Conservation (phyloP, 1,140 invertebrate species). For the Magallana ariakensis region DNA sequence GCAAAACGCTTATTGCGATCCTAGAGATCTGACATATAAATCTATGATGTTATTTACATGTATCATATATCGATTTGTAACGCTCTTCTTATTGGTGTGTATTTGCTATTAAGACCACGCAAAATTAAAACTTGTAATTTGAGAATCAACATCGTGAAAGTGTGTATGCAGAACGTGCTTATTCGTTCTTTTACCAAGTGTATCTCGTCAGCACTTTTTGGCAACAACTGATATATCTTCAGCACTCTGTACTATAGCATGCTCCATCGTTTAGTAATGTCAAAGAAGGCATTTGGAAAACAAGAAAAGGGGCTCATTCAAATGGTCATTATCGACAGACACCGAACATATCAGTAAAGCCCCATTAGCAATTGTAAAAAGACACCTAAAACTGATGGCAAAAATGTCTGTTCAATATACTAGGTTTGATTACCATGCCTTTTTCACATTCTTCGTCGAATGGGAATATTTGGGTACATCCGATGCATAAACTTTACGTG, state of each 20-base stretch:
- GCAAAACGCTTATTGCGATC: too few relatives aligned
- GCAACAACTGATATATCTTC: slow-evolving; percentile 4
- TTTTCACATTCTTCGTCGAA: background rate
- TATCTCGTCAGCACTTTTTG: background rate
- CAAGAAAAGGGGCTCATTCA: background rate
- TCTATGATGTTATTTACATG: too few relatives aligned
- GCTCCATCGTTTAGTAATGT: slow-evolving; percentile 15
- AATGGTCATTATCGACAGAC: slow-evolving; percentile 38
- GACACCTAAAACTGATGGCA: background rate
- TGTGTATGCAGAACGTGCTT: background rate
- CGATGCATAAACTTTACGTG: background rate
- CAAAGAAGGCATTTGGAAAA: slow-evolving; percentile 27
- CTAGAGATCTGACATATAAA: too few relatives aligned
- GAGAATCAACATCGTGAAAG: background rate
- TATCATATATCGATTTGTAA: background rate
- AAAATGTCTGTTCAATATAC: slow-evolving; percentile 22
- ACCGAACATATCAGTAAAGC: slow-evolving; percentile 2
- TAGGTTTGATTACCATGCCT: background rate
- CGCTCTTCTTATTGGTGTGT: background rate
- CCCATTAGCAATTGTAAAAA: slow-evolving; percentile 33
- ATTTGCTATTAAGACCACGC: background rate
- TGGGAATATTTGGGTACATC: background rate
- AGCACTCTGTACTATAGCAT: background rate
- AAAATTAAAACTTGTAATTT: background rate
- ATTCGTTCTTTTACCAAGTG: background rate